Evolutionary conservation across 2,797 vertebrate genomes (phyloP), one percentile per base, ranked within the genome.

Genomic region (Choloepus didactylus): DNA sequence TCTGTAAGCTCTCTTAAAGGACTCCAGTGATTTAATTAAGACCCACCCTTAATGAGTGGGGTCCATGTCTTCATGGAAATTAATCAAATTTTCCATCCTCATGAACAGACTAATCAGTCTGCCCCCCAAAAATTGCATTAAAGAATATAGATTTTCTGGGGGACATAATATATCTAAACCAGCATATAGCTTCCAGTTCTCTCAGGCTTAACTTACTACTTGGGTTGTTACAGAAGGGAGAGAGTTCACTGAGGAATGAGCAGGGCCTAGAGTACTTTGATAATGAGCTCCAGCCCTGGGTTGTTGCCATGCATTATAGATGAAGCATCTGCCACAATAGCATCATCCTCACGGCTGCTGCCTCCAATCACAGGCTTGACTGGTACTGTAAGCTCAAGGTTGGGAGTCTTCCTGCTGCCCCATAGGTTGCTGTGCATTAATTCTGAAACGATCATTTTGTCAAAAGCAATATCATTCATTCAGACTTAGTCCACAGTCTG

Each of bases 361-460:
- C 99, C 99, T 4, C 99, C 98, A 0, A 99, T 98, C 54, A 98
- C 99, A 81, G 99, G 99, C 98, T 99, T 99, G 97, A 99, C 98
- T 3, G 99, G 99, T 83, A 99, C 98, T 0, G 98, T 98, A 97
- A 99, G 99, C 98, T 99, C 99, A 92, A 99, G 98, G 97, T 99
- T 99, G 98, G 99, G 99, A 98, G 98, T 99, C 98, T 99, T 99
- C 98, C 98, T 98, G 98, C 99, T 98, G 98, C 99, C 99, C 98
- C 99, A 99, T 96, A 99, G 99, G 98, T 99, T 99, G 99, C 99
- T 99, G 99, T 99, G 99, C 98, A 99, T 99, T 98, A 99, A 98
- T 97, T 99, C 99, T 38, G 99, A 99, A 99, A 99, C 99, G 97
- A 99, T 99, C 99, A 99, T 99, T 98, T 99, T 99, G 98, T 99